phyloP scores from a whole-genome alignment of 2,113 vertebrate genomes.

The Bubo bubo region DNA sequence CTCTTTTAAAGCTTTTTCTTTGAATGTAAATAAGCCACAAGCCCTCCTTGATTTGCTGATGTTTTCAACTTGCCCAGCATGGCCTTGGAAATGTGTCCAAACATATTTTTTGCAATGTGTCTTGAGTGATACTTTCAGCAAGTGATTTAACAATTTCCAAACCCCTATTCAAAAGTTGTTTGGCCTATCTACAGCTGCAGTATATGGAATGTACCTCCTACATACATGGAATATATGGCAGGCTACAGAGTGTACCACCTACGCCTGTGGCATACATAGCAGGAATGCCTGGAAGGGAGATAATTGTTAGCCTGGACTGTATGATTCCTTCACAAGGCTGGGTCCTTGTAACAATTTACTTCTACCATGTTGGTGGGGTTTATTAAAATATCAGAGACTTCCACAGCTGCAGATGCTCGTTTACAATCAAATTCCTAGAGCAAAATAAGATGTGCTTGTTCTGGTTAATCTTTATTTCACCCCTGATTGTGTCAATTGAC shows the following conservation, averaged over 20 bases:
- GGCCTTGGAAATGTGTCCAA: not conserved
- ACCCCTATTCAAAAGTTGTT: not conserved
- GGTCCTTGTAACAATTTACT: not conserved
- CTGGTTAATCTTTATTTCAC: not conserved
- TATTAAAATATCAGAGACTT: not conserved
- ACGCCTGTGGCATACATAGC: rapidly evolving
- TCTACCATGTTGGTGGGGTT: not conserved
- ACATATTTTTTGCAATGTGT: not conserved
- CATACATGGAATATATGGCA: not conserved
- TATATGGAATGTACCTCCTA: not conserved
- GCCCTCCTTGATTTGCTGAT: not conserved
- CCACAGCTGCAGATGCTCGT: not conserved
- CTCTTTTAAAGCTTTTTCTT: not conserved
- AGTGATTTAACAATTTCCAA: not conserved
- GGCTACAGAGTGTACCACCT: not conserved
- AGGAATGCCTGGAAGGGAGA: not conserved
- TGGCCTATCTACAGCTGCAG: not conserved
- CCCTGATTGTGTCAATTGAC: not conserved
- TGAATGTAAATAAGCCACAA: not conserved
- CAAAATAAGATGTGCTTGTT: not conserved
- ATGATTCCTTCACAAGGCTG: not conserved
- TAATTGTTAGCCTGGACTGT: not conserved
- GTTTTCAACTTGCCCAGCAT: not conserved
- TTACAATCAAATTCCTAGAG: not conserved
- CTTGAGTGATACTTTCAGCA: not conserved